Evolutionary conservation across 2,888 invertebrate genomes (phyloP).

Genomic region (Nephrotoma appendiculata): DNA sequence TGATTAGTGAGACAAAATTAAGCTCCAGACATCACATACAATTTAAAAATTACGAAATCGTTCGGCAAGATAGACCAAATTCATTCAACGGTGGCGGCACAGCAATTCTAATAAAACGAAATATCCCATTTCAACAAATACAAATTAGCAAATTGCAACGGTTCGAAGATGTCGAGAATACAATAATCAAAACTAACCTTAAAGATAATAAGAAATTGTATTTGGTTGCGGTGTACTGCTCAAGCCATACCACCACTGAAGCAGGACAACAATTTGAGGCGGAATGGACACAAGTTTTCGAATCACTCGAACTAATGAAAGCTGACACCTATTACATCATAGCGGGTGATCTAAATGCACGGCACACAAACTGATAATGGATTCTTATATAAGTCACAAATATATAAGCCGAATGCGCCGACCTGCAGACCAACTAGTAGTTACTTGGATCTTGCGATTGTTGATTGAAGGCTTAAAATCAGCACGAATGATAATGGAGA

Average conservation of each 20-base stretch:
- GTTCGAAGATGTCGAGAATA: not conserved
- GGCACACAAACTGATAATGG: not conserved
- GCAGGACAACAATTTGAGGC: too few relatives aligned
- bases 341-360: not conserved
- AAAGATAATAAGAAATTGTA: not conserved
- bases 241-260: too few relatives aligned
- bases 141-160: too few relatives aligned
- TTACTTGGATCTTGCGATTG: not conserved
- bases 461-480: not conserved
- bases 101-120: too few relatives aligned
- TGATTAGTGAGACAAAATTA: too few relatives aligned
- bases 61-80: not conserved
- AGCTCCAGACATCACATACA: too few relatives aligned
- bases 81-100: not conserved
- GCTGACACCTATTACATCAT: not conserved
- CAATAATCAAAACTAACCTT: not conserved
- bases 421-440: not conserved
- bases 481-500: not conserved
- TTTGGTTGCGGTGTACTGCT: too few relatives aligned
- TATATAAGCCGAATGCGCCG: not conserved
- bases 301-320: not conserved
- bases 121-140: too few relatives aligned
- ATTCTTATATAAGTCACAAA: not conserved
- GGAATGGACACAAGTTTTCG: not conserved
- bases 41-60: too few relatives aligned